phyloP scores from a whole-genome alignment of 2,797 vertebrate species.

The Phataginus tetradactyla region DNA sequence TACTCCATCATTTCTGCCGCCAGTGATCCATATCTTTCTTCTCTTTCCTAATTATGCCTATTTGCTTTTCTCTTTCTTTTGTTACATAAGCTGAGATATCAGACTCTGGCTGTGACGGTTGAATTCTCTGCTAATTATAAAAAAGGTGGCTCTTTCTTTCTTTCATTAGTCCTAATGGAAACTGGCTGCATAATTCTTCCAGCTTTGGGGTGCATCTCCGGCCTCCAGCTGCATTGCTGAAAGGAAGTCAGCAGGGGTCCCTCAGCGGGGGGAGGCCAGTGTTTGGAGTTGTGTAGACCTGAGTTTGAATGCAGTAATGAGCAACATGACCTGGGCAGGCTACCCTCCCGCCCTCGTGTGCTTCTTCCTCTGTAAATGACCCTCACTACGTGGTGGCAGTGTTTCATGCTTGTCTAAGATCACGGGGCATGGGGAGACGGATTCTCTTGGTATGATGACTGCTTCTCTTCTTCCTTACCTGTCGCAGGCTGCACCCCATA shows the following conservation, averaged over 20 bases:
- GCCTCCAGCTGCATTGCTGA: neutral
- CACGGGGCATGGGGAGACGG: neutral
- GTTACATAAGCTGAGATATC: slow-evolving; percentile 65
- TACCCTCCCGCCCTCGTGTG: neutral
- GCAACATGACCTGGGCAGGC: neutral
- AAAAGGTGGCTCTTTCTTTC: slow-evolving; percentile 39
- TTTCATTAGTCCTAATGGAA: slow-evolving; percentile 62
- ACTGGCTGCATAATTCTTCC: neutral
- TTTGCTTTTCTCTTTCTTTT: slow-evolving; percentile 65
- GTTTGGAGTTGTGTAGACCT: neutral
- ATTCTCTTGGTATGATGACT: accelerated
- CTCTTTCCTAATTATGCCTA: slow-evolving; percentile 42
- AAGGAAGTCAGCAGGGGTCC: accelerated
- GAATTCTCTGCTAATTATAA: slow-evolving; percentile 73
- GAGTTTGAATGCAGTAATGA: neutral
- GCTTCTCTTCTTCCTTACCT: neutral
- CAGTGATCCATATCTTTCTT: slow-evolving; percentile 21
- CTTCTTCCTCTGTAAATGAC: neutral
- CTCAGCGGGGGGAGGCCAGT: accelerated
- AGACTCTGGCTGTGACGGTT: slow-evolving; percentile 41
- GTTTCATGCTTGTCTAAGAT: neutral
- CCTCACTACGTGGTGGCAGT: accelerated
- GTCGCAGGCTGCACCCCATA: neutral
- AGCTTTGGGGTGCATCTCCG: neutral
- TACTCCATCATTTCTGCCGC: neutral